Base-by-base conservation (phyloP, 2,888 invertebrate species). In the Tetramorium bicarinatum region DNA sequence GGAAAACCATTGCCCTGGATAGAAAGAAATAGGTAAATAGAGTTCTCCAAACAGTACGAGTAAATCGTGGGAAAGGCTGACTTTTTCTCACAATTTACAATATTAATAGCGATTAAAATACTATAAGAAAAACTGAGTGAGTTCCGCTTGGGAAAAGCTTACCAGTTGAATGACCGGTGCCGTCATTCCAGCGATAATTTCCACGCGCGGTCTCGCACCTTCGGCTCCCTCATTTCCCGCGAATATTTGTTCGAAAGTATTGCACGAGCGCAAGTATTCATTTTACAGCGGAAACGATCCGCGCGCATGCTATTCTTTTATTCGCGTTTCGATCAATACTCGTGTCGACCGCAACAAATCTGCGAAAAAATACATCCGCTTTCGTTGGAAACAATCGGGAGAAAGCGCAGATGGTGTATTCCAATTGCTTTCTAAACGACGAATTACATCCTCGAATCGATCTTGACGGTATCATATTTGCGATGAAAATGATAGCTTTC, bases 31-130 rank as follows among this genome's bases (percentile, higher is more conserved):
- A 54, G n/a, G 44, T 13, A n/a, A 66, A 6, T 41, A 69, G 34
- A 29, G 44, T 25, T 77, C 38, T 54, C 4, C 3, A 44, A 56
- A 41, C 18, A 49, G 34, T 72, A 75, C 13, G 44, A 34, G n/a
- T 75, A 9, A 34, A 34, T 62, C 38, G 38, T 41, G 67, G 41
- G 67, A 67, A 13, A 64, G 49, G 21, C 47, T 21, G 41, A 18
- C 77, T 64, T 67, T 77, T 77, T 77, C 75, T 64, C 64, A 77
- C 38, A 54, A 67, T 67, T 77, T 67, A n/a, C 25, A 75, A n/a
- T 9, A n/a, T 76, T 76, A 67, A 76, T 54, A 29, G 41, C 44
- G 44, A 56, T 77, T 71, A 44, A n/a, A 34, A 44, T n/a, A 3
- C 41, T 69, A 54, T 54, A 67, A 69, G 54, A 56, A 69, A 29